Conservation (phyloP, 2,888 invertebrate species). For the Allygus modestus region DNA sequence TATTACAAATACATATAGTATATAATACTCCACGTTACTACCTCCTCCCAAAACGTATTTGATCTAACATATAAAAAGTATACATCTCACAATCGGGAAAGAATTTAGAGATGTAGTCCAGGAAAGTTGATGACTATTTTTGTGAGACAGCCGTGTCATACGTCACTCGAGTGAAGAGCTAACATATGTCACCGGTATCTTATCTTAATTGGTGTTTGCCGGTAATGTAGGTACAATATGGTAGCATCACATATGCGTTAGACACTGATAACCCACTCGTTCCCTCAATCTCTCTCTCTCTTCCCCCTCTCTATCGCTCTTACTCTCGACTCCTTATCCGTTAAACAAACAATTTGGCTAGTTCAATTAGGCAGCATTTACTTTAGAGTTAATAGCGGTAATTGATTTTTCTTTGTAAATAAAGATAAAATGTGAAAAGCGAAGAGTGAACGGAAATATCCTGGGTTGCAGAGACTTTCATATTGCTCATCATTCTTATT, state of each 20-base stretch:
- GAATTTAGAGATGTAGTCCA: no score
- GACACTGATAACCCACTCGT: not conserved
- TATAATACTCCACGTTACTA: no score
- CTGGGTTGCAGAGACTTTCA: no score
- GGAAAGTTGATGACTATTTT: no score
- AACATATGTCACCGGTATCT: slow-evolving; percentile 54
- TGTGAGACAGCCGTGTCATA: not conserved
- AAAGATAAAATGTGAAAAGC: not conserved
- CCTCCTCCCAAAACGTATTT: no score
- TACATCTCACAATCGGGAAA: no score
- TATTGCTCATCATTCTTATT: no score
- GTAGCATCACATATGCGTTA: slow-evolving; percentile 28
- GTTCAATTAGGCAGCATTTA: not conserved
- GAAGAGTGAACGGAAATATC: no score
- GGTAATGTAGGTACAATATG: slow-evolving; percentile 34
- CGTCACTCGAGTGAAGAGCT: slow-evolving; percentile 23
- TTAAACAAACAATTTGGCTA: not conserved
- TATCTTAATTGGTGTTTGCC: slow-evolving; percentile 42
- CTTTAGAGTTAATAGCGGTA: not conserved
- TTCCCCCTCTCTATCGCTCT: no score
- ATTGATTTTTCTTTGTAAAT: not conserved
- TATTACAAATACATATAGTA: no score
- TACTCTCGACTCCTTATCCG: not conserved
- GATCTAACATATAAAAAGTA: no score
- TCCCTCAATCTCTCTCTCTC: not conserved